phyloP scores from a whole-genome alignment of 2,113 vertebrate species.

The Gymnorhina tibicen region DNA sequence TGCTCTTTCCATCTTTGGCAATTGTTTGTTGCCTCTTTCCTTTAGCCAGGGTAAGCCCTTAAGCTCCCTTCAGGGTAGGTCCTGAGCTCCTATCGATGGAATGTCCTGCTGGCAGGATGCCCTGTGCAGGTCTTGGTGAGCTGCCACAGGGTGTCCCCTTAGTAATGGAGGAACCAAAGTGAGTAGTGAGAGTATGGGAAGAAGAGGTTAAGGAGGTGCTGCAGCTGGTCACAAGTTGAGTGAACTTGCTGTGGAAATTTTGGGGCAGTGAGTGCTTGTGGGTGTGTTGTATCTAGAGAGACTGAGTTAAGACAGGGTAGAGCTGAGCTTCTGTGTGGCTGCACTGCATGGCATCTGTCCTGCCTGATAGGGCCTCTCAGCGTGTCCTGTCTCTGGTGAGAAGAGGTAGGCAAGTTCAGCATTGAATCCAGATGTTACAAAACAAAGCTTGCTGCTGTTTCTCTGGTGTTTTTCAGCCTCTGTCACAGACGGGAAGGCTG shows the following conservation, averaged over 20 bases:
- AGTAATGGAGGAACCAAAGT: background rate
- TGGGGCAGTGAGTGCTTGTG: background rate
- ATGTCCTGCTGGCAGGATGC: background rate
- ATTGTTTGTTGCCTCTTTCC: background rate
- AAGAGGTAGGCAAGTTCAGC: background rate
- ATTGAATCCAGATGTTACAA: background rate
- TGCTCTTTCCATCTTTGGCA: background rate
- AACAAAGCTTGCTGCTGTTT: background rate
- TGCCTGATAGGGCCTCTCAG: background rate
- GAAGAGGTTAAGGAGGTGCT: background rate
- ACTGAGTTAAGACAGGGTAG: background rate
- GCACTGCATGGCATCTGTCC: conserved; percentile 37
- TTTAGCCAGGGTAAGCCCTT: background rate
- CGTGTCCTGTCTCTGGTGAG: background rate
- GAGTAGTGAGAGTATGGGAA: background rate
- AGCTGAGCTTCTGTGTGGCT: conserved; percentile 2
- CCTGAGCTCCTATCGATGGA: background rate
- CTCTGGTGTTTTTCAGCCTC: background rate
- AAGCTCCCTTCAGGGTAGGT: background rate
- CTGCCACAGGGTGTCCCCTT: background rate
- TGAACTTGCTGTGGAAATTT: background rate
- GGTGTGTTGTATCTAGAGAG: background rate
- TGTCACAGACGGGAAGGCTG: background rate
- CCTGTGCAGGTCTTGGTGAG: background rate
- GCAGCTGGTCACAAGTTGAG: background rate